These are phyloP conservation scores for Conops quadrifasciatus DNA, from an alignment of 2,888 invertebrate genomes.

Conservation along the genomic window DNA sequence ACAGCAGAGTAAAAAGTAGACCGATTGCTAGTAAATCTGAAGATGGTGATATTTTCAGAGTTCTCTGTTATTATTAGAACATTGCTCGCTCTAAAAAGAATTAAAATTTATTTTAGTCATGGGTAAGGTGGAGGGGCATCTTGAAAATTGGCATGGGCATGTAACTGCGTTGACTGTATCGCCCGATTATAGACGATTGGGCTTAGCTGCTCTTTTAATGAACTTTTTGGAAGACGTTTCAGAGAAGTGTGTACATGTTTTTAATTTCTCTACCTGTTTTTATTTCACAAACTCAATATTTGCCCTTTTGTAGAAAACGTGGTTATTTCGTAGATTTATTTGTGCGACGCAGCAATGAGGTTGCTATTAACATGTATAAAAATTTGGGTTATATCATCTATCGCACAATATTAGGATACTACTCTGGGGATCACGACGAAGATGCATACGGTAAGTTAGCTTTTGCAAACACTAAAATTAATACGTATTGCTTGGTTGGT, in stretches of 20 bases:
- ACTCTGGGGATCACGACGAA: constrained; percentile 97
- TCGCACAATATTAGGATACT: constrained; percentile 95
- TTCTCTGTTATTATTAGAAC: no score
- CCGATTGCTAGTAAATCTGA: no score
- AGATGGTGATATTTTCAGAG: no score
- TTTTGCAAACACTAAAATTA: background rate
- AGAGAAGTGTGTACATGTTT: constrained; percentile 74
- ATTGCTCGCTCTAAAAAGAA: no score
- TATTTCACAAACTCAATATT: no score
- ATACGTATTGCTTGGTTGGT: no score
- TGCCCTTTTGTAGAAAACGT: constrained; percentile 77
- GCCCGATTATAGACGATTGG: constrained; percentile 90
- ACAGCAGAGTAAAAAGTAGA: background rate
- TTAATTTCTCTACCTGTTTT: background rate
- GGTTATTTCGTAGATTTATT: constrained; percentile 98
- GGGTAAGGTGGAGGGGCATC: constrained; percentile 97
- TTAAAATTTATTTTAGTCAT: constrained; percentile 87
- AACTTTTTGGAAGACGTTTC: constrained; percentile 94
- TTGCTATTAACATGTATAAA: constrained; percentile 97
- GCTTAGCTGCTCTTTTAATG: constrained; percentile 93
- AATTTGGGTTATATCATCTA: constrained; percentile 96
- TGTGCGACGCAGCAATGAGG: constrained; percentile 96
- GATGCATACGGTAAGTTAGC: constrained; percentile 90
- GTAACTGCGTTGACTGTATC: constrained; percentile 98
- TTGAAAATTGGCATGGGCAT: constrained; percentile 99